Conservation (phyloP, 2,888 invertebrate species). For the Drosophila algonquin region DNA sequence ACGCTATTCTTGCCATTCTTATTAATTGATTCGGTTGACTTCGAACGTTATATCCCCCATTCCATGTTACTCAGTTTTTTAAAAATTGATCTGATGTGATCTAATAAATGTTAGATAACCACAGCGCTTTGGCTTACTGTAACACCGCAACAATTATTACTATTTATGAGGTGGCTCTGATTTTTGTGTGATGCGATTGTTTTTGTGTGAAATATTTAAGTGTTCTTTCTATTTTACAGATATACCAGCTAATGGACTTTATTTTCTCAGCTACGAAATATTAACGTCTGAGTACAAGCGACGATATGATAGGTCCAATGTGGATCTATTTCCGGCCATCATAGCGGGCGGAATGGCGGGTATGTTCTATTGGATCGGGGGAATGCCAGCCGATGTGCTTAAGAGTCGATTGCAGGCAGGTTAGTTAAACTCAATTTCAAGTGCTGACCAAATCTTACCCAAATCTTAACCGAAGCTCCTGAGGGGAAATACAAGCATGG, state of each 20-base stretch:
- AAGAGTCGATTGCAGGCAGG: constrained; percentile 98
- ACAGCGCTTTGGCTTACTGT: too few species aligned
- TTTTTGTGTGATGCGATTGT: neutral
- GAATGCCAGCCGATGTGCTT: constrained; percentile 98
- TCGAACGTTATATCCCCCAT: neutral
- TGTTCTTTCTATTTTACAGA: constrained; percentile 85
- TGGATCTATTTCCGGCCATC: constrained; percentile 89
- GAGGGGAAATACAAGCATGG: constrained; percentile 96
- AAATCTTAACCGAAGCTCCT: constrained; percentile 88
- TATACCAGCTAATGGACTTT: constrained; percentile 98
- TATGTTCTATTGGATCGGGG: constrained; percentile 97
- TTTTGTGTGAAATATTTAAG: neutral
- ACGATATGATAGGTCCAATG: constrained; percentile 84
- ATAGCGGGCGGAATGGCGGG: constrained; percentile 98
- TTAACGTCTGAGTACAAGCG: constrained; percentile 90
- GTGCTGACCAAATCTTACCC: constrained; percentile 9
- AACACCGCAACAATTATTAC: neutral
- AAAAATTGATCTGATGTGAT: neutral
- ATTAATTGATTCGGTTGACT: neutral
- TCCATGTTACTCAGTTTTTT: neutral
- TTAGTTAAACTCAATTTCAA: constrained; percentile 70
- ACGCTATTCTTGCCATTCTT: neutral
- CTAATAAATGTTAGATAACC: neutral
- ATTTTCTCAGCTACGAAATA: constrained; percentile 98
- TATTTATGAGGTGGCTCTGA: neutral